phyloP scores from a whole-genome alignment of 2,797 vertebrate species.

The Pangasius larnaudii region DNA sequence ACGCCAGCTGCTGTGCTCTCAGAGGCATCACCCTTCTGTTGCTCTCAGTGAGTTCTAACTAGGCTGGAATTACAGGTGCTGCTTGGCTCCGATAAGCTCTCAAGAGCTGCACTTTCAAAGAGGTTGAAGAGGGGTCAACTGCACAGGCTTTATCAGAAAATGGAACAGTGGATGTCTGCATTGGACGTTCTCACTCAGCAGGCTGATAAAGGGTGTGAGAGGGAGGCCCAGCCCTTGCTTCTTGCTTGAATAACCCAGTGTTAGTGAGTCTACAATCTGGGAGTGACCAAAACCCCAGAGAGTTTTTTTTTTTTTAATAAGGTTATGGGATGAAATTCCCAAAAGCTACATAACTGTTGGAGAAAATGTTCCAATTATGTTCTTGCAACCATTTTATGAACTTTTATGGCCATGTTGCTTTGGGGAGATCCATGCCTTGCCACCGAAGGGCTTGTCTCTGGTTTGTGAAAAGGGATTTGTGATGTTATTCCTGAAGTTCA shows the following conservation, averaged over 20 bases:
- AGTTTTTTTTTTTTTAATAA: constrained; percentile 4
- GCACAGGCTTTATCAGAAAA: constrained; percentile 67
- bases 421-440: constrained; percentile 20
- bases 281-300: not conserved
- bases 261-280: constrained; percentile 14
- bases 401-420: constrained; percentile 32
- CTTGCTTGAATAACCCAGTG: constrained; percentile 31
- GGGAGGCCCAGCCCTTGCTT: constrained; percentile 5
- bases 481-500: constrained; percentile 25
- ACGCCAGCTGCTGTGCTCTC: constrained; percentile 37
- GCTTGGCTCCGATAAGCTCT: constrained; percentile 63
- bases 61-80: constrained; percentile 59
- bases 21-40: constrained; percentile 39
- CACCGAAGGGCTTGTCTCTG: not conserved
- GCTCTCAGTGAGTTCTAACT: constrained; percentile 45
- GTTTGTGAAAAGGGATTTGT: constrained; percentile 30
- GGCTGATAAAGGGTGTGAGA: constrained; percentile 44
- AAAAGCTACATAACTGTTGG: constrained; percentile 29
- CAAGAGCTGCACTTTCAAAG: constrained; percentile 55
- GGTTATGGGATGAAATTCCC: constrained; percentile 10
- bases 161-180: constrained; percentile 54
- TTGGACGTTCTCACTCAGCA: constrained; percentile 34
- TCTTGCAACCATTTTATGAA: constrained; percentile 22
- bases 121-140: constrained; percentile 55
- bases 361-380: constrained; percentile 34